These are phyloP conservation scores for Rhipidura dahli DNA, from an alignment of 2,113 vertebrate genomes.

Conservation along the genomic window DNA sequence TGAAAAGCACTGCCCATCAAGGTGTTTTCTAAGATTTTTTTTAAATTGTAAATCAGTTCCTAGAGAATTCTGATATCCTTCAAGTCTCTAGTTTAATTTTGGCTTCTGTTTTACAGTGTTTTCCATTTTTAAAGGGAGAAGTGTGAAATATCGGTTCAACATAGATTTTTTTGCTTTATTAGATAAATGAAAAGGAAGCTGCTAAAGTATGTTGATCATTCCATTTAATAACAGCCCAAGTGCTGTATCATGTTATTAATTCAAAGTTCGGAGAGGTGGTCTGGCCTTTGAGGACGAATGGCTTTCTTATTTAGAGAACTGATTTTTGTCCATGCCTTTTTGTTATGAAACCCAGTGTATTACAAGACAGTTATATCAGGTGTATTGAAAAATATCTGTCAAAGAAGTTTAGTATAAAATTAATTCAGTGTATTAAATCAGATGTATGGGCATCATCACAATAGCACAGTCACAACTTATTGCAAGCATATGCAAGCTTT, in stretches of 20 bases:
- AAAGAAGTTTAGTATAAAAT: neutral
- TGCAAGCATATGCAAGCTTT: neutral
- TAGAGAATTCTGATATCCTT: neutral
- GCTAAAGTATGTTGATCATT: neutral
- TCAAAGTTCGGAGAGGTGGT: neutral
- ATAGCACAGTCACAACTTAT: neutral
- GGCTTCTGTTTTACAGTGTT: neutral
- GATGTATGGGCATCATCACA: neutral
- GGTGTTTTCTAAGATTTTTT: neutral
- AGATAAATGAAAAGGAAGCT: neutral
- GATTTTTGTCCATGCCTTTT: neutral
- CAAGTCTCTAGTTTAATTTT: neutral
- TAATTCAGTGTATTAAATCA: neutral
- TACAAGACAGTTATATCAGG: neutral
- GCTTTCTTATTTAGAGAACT: conserved; percentile 14
- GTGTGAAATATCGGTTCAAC: neutral
- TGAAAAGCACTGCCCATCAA: neutral
- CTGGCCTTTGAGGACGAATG: neutral
- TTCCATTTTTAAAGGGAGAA: neutral
- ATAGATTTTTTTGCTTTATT: neutral
- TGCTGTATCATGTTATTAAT: neutral
- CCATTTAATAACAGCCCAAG: neutral
- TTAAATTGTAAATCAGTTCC: neutral
- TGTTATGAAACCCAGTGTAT: neutral
- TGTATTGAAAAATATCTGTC: neutral